Evolutionary conservation across 92 coral and sea anemone species (phyloP).

Genomic region (Parazoanthus swiftii): DNA sequence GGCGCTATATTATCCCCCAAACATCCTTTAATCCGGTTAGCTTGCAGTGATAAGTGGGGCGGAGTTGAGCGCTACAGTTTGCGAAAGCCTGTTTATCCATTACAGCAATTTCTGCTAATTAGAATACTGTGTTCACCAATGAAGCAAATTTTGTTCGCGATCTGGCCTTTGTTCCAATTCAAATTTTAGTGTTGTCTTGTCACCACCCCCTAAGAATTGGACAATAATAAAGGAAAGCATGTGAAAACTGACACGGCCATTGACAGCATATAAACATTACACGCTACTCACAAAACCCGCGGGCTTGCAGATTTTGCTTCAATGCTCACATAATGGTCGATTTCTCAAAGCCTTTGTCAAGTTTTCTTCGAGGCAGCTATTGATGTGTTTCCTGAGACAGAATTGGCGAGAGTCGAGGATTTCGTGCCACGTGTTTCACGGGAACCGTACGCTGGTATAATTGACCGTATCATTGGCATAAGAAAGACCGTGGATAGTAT

Average conservation of each 20-base stretch:
- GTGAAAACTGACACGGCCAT: conserved; percentile 57
- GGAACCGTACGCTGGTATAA: conserved; percentile 54
- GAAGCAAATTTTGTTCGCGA: conserved; percentile 68
- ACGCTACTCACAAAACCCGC: conserved; percentile 37
- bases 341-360: not conserved
- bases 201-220: conserved; percentile 59
- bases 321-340: not conserved
- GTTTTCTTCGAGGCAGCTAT: not conserved
- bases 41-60: conserved; percentile 70
- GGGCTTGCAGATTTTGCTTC: conserved; percentile 26
- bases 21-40: conserved; percentile 62
- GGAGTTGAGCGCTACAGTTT: conserved; percentile 79
- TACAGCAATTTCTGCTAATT: conserved; percentile 83
- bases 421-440: conserved; percentile 65
- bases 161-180: conserved; percentile 73
- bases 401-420: conserved; percentile 1
- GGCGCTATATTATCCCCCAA: conserved; percentile 41
- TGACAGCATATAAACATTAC: conserved; percentile 41
- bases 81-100: conserved; percentile 74
- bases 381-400: not conserved
- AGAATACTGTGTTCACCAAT: conserved; percentile 71
- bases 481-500: conserved; percentile 57
- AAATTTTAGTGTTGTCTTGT: conserved; percentile 71
- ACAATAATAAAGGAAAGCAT: conserved; percentile 54
- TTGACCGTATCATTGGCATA: conserved; percentile 68